Evolutionary conservation across 2,888 invertebrate species (phyloP), one percentile per base, ranked within the genome.

Genomic region (Acleris literana): DNA sequence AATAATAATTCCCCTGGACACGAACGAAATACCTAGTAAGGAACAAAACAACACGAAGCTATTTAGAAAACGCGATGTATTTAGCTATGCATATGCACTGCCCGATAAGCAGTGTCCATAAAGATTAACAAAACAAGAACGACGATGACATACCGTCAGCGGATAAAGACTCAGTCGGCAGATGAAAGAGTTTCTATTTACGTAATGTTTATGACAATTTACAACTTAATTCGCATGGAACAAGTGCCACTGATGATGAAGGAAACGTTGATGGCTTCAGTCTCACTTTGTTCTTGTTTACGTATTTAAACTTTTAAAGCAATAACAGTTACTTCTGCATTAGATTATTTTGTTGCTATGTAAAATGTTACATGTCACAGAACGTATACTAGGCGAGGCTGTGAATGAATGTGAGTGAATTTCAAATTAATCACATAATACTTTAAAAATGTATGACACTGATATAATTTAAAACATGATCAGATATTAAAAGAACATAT

Each of bases 61-160:
- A 20, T 64, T 55, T 39, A 61, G 7, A 66, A 51, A 61, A 57
- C 53, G 52, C 52, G 20, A 39, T 57, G 44, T 61, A 33, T 46
- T 39, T 56, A 65, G 49, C 29, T 61, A 65, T 61, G 46, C 57
- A 53, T 52, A 53, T 61, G 46, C 46, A 46, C 53, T 66, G 62
- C 39, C 61, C 66, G 66, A 66, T 66, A 66, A 66, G 62, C 62
- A 18, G 44, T 53, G 61, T 53, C 48, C 62, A 43, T 66, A 66
- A 66, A 53, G 61, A 57, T 57, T 61, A 62, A 62, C 66, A 46
- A 66, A 53, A 57, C 57, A 62, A 62, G 56, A 62, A 53, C 66
- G 44, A 48, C 39, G 61, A 66, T 61, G 51, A 43, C 54, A 25
- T 33, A 49, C 17, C 55, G 61, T 54, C 33, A 33, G n/a, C 52